Conservation (phyloP, 1,140 invertebrate species). For the Leptinotarsa defecta region DNA sequence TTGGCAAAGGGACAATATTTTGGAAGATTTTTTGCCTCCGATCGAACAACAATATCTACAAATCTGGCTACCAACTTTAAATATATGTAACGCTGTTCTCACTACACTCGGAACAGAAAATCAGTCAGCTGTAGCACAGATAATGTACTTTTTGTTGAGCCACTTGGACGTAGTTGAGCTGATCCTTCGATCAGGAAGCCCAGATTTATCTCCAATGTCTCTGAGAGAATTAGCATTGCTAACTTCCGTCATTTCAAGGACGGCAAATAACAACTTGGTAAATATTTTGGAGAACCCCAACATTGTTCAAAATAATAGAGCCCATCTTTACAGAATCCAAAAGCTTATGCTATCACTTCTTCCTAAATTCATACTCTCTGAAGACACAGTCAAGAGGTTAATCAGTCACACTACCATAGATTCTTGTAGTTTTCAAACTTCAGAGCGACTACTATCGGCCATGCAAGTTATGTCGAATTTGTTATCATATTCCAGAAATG, state of each 20-base stretch:
- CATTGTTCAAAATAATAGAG: conserved; percentile 62
- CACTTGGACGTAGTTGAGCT: conserved; percentile 81
- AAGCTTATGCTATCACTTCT: conserved; percentile 73
- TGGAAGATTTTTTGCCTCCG: conserved; percentile 59
- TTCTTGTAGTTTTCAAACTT: conserved; percentile 47
- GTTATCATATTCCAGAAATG: conserved; percentile 68
- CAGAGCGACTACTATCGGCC: conserved; percentile 46
- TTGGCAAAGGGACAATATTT: conserved; percentile 49
- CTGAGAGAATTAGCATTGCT: conserved; percentile 59
- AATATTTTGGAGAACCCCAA: conserved; percentile 55
- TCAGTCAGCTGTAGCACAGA: conserved; percentile 76
- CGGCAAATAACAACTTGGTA: conserved; percentile 63
- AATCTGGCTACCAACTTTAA: conserved; percentile 77
- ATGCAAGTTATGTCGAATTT: conserved; percentile 72
- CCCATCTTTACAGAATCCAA: conserved; percentile 66
- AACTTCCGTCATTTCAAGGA: conserved; percentile 69
- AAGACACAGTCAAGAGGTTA: conserved; percentile 45
- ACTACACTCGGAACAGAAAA: conserved; percentile 82
- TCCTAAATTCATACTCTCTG: conserved; percentile 65
- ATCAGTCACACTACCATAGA: conserved; percentile 25
- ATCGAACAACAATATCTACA: conserved; percentile 75
- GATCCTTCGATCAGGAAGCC: conserved; percentile 72
- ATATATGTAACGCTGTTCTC: conserved; percentile 79
- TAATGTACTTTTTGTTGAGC: conserved; percentile 77
- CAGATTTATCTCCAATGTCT: conserved; percentile 64